Evolutionary conservation across 30 jellyfish, hydroid and myxozoan genomes (phyloP).

Genomic region (Rhopilema esculentum): DNA sequence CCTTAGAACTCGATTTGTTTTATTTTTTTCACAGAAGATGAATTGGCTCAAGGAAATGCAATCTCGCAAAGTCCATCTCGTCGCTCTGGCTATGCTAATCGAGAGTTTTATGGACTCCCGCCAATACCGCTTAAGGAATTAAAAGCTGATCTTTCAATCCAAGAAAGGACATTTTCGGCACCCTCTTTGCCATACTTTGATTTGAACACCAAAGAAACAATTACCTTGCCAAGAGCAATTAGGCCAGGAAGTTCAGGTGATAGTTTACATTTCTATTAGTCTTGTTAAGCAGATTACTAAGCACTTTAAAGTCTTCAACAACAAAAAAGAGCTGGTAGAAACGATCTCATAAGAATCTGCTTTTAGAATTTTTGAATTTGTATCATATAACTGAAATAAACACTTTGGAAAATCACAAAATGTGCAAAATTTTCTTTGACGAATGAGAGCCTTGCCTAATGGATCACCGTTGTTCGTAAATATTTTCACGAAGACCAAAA

Average conservation of each 20-base stretch:
- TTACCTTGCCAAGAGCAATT: neutral
- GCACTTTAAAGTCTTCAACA: too few species aligned
- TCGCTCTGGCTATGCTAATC: constrained; percentile 25
- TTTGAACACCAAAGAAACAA: neutral
- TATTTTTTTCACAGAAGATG: neutral
- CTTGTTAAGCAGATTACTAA: neutral
- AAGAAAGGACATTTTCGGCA: constrained; percentile 70
- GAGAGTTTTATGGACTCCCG: constrained; percentile 44
- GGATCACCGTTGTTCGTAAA: too few species aligned
- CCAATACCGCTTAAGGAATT: constrained; percentile 62
- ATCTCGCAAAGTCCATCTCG: constrained; percentile 11
- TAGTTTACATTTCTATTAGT: neutral
- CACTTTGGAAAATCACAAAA: too few species aligned
- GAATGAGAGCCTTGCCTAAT: too few species aligned
- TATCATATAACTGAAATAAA: too few species aligned
- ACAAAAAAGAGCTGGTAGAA: too few species aligned
- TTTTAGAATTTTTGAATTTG: too few species aligned
- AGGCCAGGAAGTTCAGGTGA: constrained; percentile 76
- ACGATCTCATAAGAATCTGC: too few species aligned
- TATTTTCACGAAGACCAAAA: too few species aligned
- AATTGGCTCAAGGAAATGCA: neutral
- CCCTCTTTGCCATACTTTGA: constrained; percentile 56
- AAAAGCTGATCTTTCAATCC: constrained; percentile 33
- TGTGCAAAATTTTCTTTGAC: too few species aligned
- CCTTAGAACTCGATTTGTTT: too few species aligned